Base-by-base conservation (phyloP, 2,113 vertebrate genomes). In the Tragelaphus imberbis region DNA sequence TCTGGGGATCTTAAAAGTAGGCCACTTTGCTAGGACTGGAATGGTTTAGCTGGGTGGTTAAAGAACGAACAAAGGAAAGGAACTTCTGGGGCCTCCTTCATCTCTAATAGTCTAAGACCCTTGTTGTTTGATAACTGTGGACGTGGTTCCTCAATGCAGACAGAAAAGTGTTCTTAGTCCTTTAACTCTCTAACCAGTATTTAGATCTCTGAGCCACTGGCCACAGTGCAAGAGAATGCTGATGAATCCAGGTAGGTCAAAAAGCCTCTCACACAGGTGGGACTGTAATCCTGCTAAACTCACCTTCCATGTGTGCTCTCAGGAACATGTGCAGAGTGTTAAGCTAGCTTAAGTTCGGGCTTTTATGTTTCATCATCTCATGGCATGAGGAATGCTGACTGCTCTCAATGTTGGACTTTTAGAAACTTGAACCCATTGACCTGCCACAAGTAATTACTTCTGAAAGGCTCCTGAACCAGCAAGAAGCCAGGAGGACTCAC, bases 401-500 rank as follows among this genome's bases (percentile, higher is more conserved):
- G 17, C 82, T 97, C 27, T 93, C 90, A 98, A 97, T 96, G 30
- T 95, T 98, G 98, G 56, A 90, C 97, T 98, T 99, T 94, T 28
- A 99, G 99, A 98, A 98, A 95, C 98, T 99, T 94, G 98, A 98
- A 91, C 98, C 98, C 1, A 44, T 96, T 28, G 44, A 95, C 44
- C 92, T 96, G 85, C 87, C 68, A 0, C 96, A 86, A 96, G 90
- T 86, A 75, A 93, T 97, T 15, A 0, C 94, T 97, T 56, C 98
- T 53, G 97, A 27, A 36, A 93, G 85, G 53, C 92, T 97, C 96
- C 97, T 92, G 96, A 89, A 88, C 36, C 98, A 96, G 59, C 93
- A 17, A 94, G 95, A 44, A n/a, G 95, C 19, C 51, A 55, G 68
- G 84, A 91, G 63, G 59, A 87, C 13, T 58, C 86, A 68, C 15